Evolutionary conservation across 2,888 invertebrate species (phyloP), one percentile per base, ranked within the genome.

Genomic region (Cephus spinipes): DNA sequence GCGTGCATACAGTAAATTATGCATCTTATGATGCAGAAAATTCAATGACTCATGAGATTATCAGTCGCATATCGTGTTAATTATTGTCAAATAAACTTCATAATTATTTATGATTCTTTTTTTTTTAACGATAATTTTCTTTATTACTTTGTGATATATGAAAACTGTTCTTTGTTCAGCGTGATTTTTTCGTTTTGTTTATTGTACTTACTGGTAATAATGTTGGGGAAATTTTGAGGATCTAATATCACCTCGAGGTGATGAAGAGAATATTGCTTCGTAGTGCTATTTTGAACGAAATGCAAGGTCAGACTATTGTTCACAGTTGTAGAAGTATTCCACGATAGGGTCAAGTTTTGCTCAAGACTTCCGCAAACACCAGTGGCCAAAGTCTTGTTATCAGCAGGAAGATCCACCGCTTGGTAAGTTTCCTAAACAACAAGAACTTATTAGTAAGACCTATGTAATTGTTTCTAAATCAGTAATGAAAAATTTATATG

Each of bases 331-430:
- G 87, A n/a, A 84, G 89, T 74, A 86, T 87, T 85, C 94, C 94
- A 92, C 81, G 85, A 80, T 73, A 92, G 82, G 6, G 76, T 89
- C 1, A 93, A 90, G 82, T 32, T 91, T 87, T 88, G 92, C 79
- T 83, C 88, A 33, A 79, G 86, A 71, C 78, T 84, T 11, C 86
- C 89, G 85, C 94, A 94, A 2, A 35, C 80, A 12, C 93, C 92
- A 77, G 88, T 87, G 2, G 88, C 85, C 0, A 86, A 88, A 2
- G 93, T 90, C 12, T 79, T 85, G 76, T 91, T 90, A 73, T 87
- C 88, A 12, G 79, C 76, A 34, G 94, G 94, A 73, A 94, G 81
- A 82, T 93, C 92, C 84, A 85, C 78, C 78, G 69, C 84, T 83
- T 35, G 84, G 83, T 78, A 88, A 88, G 79, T 86, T 86, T 79